Base-by-base conservation (phyloP, 2,888 invertebrate genomes). In the Drosophila acutilabella region DNA sequence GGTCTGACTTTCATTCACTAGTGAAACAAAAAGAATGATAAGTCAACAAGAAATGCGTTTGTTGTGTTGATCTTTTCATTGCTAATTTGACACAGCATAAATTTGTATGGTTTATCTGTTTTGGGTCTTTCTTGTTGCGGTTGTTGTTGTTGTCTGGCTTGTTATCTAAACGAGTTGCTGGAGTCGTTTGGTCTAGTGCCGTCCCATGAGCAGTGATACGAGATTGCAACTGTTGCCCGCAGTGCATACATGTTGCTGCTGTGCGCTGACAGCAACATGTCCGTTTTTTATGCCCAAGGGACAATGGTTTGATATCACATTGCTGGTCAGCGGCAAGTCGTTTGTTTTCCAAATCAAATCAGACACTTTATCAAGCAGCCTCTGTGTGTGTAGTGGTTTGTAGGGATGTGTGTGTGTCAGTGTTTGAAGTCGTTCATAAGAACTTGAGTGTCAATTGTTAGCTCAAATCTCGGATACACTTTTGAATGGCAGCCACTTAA, bases 401-500 rank as follows among this genome's bases (percentile, higher is more conserved):
- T 36, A n/a, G 36, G 20, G 14, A 48, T 26, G n/a, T 36, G 33
- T 47, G 30, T 40, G 26, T 54, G 23, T 54, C n/a, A 62, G 26
- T 60, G 61, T 54, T 52, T 61, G 7, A 59, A 64, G 64, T 69
- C 69, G 71, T 74, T 73, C 4, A 60, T 60, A 70, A 41, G 30
- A 5, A 18, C 72, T 75, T 69, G 70, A 71, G 77, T 67, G 77
- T 77, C 77, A 77, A 77, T 77, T 77, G 74, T 74, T 77, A 77
- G 74, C 76, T 76, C 61, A 77, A 76, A 77, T 76, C 76, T 70
- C 65, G 61, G 56, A 70, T 73, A 73, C 42, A 66, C 59, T 72
- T 69, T 76, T 70, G 76, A 73, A 76, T 76, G 75, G 75, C 75
- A 75, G 58, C 57, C 74, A 74, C 73, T 74, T 74, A 74, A 58